phyloP scores from a whole-genome alignment of 2,888 invertebrate species.

The Eupithecia vulgata region DNA sequence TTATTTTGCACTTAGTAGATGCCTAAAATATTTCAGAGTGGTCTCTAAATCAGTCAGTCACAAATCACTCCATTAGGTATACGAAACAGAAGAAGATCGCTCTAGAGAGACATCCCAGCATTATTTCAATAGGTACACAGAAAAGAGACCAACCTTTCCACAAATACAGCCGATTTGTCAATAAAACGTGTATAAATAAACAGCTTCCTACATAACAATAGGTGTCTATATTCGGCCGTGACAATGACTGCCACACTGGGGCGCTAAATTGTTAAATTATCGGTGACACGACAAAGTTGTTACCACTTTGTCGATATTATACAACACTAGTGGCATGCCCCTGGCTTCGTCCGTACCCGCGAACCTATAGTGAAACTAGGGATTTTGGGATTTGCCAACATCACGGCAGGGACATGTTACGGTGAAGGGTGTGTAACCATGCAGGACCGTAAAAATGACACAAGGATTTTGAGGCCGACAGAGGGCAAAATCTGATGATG shows the following conservation, averaged over 20 bases:
- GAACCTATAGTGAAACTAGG: background rate
- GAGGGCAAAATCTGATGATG: too few relatives aligned
- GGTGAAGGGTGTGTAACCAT: too few relatives aligned
- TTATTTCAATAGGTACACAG: background rate
- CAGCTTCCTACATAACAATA: background rate
- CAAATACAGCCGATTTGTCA: background rate
- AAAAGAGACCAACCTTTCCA: background rate
- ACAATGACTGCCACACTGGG: constrained; percentile 57
- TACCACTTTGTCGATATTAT: constrained; percentile 42
- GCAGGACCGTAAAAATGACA: too few relatives aligned
- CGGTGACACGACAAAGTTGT: constrained; percentile 45
- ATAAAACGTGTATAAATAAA: background rate
- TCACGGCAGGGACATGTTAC: too few relatives aligned
- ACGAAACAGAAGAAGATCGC: too few relatives aligned
- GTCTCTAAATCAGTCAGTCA: too few relatives aligned
- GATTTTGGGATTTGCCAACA: too few relatives aligned
- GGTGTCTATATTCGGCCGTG: constrained; percentile 51
- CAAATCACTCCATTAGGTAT: too few relatives aligned
- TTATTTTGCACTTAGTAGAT: too few relatives aligned
- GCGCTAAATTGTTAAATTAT: constrained; percentile 55
- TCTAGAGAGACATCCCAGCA: background rate
- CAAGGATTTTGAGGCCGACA: too few relatives aligned
- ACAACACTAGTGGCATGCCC: constrained; percentile 16
- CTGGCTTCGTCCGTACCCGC: background rate
- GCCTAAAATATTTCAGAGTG: too few relatives aligned